Base-by-base conservation (phyloP, 2,888 invertebrate genomes). In the Heliconius ethilla region DNA sequence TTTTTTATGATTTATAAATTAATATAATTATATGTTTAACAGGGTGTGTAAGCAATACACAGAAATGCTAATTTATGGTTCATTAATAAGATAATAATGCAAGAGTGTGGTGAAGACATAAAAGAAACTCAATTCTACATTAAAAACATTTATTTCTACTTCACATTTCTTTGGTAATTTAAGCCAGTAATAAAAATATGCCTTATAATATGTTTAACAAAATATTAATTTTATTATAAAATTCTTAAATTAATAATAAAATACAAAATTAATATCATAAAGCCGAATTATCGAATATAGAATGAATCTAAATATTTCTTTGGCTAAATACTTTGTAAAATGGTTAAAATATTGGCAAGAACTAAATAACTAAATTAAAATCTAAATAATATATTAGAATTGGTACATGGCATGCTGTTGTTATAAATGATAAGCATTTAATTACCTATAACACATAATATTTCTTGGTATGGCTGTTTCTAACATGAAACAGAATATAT, bases 101-200 rank as follows among this genome's bases (percentile, higher is more conserved):
- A 22, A 40, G 27, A n/a, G 15, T 51, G 15, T n/a, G 3, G 59
- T 59, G 22, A 55, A 37, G 22, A 40, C 33, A 67, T 62, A 59
- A 77, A 77, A 33, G 40, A 29, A 65, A 40, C 59, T 65, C 29
- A 59, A 40, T 37, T 27, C 27, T 59, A 73, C 66, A 29, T 67
- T 72, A 22, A 73, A 65, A 62, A 70, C 70, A 77, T 77, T 77
- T 73, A 80, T 80, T 76, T 81, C 83, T 85, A 84, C 73, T 70
- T 81, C 69, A 72, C 70, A 83, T 83, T 83, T 89, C 89, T 89
- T 89, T 89, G 90, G 90, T 89, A 88, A 86, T 86, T 83, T 81
- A 82, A 85, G 84, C 84, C 87, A 87, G 84, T 83, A 85, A 83
- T 83, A 63, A 77, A 77, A 77, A 59, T 55, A 77, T 29, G 40